phyloP scores from a whole-genome alignment of 2,113 vertebrate genomes.

The Callipepla squamata region DNA sequence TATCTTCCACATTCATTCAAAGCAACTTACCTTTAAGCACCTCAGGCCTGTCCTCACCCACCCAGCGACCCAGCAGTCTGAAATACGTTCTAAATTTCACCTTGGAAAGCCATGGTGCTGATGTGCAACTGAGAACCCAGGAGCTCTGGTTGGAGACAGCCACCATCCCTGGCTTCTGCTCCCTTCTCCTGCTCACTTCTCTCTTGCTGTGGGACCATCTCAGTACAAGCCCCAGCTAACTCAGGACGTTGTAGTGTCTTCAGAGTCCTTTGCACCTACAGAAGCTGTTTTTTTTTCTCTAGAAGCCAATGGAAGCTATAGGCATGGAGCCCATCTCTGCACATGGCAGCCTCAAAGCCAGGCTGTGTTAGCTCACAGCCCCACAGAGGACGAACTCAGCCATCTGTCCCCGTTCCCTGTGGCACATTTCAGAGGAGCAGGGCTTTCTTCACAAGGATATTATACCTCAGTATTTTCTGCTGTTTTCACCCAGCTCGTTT shows the following conservation, averaged over 20 bases:
- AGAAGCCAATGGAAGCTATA: not conserved
- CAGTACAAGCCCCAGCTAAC: not conserved
- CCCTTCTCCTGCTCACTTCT: not conserved
- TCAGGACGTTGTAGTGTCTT: not conserved
- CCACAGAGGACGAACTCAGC: not conserved
- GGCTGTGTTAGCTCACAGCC: not conserved
- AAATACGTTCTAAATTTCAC: not conserved
- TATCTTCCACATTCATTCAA: not conserved
- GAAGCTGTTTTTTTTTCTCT: not conserved
- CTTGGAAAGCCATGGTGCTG: not conserved
- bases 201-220: not conserved
- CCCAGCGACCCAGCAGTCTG: not conserved
- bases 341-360: not conserved
- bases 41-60: not conserved
- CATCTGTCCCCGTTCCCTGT: not conserved
- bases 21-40: not conserved
- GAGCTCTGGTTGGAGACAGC: not conserved
- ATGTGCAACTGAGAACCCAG: not conserved
- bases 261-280: not conserved
- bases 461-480: not conserved
- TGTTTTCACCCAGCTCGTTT: not conserved
- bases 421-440: not conserved
- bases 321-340: not conserved
- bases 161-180: not conserved
- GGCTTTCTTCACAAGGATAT: not conserved